phyloP scores from a whole-genome alignment of 1,140 invertebrate genomes.

The Hylaeus volcanicus region DNA sequence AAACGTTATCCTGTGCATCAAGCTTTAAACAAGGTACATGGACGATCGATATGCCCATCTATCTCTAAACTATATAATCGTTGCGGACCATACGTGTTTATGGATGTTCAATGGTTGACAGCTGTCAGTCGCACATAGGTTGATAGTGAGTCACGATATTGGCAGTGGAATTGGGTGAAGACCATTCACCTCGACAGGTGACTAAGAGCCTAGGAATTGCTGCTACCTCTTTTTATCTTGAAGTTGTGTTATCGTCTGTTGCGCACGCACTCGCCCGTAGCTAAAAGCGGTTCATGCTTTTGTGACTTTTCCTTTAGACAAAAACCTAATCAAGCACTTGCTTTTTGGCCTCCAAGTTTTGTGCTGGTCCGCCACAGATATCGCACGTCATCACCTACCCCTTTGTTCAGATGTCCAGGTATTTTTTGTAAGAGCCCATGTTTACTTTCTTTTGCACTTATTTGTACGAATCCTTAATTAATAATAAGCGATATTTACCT shows the following conservation, averaged over 20 bases:
- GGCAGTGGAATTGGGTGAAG: constrained; percentile 41
- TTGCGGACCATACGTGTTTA: constrained; percentile 58
- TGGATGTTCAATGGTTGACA: constrained; percentile 59
- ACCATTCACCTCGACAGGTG: constrained; percentile 25
- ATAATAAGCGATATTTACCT: background rate
- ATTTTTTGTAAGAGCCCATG: constrained; percentile 71
- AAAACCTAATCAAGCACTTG: constrained; percentile 52
- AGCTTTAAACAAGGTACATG: constrained; percentile 8
- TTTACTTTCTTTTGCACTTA: constrained; percentile 44
- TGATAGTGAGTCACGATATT: constrained; percentile 60
- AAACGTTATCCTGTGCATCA: background rate
- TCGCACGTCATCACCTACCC: constrained; percentile 62
- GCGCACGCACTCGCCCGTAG: constrained; percentile 37
- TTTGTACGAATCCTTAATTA: background rate
- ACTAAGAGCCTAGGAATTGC: constrained; percentile 35
- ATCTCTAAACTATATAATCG: constrained; percentile 53
- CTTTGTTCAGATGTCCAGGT: constrained; percentile 75
- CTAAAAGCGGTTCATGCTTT: constrained; percentile 43
- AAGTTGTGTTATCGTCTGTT: constrained; percentile 27
- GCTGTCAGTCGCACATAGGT: constrained; percentile 61
- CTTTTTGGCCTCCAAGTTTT: constrained; percentile 59
- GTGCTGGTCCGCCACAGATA: constrained; percentile 57
- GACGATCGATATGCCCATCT: constrained; percentile 60
- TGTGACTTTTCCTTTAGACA: constrained; percentile 51
- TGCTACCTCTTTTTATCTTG: constrained; percentile 6